phyloP scores from a whole-genome alignment of 2,888 invertebrate species.

The Seira sanloemensis region DNA sequence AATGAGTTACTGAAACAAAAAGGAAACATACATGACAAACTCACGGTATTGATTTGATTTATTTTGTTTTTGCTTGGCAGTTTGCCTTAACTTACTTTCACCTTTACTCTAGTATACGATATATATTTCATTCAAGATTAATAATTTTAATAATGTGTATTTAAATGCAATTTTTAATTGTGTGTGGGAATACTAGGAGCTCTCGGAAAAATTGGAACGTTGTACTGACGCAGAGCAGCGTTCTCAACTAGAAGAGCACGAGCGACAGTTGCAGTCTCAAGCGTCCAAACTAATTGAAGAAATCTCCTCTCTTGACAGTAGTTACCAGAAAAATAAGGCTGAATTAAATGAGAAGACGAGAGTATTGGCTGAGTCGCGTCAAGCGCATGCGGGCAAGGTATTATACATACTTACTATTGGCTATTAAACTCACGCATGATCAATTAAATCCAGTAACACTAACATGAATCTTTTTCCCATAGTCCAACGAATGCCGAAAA shows the following conservation, averaged over 20 bases:
- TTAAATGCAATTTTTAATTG: slow-evolving; percentile 5
- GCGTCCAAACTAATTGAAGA: slow-evolving; percentile 60
- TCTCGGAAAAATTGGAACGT: slow-evolving; percentile 51
- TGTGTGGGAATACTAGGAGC: slow-evolving; percentile 57
- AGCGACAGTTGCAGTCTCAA: slow-evolving; percentile 51
- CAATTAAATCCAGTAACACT: too few relatives aligned
- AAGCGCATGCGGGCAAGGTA: slow-evolving; percentile 57
- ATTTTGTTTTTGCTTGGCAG: slow-evolving; percentile 6
- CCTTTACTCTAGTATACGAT: neutral
- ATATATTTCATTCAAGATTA: neutral
- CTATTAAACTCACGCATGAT: too few relatives aligned
- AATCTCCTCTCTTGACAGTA: slow-evolving; percentile 56
- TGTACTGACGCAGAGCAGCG: slow-evolving; percentile 59
- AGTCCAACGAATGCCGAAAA: slow-evolving; percentile 60
- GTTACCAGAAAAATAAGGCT: slow-evolving; percentile 62
- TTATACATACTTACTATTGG: too few relatives aligned
- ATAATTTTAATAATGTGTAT: neutral
- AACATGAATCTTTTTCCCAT: too few relatives aligned
- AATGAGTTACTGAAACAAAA: slow-evolving; percentile 61
- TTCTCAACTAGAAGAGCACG: slow-evolving; percentile 55
- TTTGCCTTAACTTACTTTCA: neutral
- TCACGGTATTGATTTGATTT: slow-evolving; percentile 61
- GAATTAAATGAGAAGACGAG: slow-evolving; percentile 56
- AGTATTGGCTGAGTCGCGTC: slow-evolving; percentile 62
- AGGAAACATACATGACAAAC: slow-evolving; percentile 57